Conservation (phyloP, 2,888 invertebrate species). For the Noctua janthe region DNA sequence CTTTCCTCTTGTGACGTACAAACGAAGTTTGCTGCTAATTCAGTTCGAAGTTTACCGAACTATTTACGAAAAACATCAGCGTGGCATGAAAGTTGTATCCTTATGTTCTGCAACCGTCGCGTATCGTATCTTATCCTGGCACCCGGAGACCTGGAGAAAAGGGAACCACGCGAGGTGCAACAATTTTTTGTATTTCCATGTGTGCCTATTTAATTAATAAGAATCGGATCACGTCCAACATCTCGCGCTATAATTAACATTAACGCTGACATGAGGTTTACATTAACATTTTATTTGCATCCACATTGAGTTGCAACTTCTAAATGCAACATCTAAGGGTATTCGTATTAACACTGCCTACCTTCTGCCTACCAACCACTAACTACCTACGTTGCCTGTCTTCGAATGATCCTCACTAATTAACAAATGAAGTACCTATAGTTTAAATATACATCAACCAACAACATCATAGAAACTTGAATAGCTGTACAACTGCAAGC, state of each 20-base stretch:
- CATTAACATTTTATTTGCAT: constrained; percentile 44
- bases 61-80: background rate
- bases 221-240: constrained; percentile 22
- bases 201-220: constrained; percentile 5
- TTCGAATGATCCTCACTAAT: background rate
- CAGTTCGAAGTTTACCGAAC: background rate
- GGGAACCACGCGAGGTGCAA: background rate
- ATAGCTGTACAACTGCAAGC: background rate
- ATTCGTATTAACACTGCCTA: background rate
- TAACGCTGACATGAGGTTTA: constrained; percentile 14
- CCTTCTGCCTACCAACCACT: background rate
- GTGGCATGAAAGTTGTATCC: too few species aligned
- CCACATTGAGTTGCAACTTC: background rate
- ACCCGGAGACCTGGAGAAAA: background rate
- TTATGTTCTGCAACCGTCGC: background rate
- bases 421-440: background rate
- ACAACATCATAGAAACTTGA: background rate
- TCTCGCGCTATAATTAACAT: constrained; percentile 38
- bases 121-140: background rate
- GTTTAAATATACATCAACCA: background rate
- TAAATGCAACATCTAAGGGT: constrained; percentile 9
- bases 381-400: background rate
- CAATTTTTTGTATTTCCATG: background rate
- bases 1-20: background rate
- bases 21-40: background rate